Percentiles rank a stretch among this genome's conserved stretches.
phyloP scores from a whole-genome alignment of 2,888 invertebrate genomes.

The Drosophila buzzatii region DNA sequence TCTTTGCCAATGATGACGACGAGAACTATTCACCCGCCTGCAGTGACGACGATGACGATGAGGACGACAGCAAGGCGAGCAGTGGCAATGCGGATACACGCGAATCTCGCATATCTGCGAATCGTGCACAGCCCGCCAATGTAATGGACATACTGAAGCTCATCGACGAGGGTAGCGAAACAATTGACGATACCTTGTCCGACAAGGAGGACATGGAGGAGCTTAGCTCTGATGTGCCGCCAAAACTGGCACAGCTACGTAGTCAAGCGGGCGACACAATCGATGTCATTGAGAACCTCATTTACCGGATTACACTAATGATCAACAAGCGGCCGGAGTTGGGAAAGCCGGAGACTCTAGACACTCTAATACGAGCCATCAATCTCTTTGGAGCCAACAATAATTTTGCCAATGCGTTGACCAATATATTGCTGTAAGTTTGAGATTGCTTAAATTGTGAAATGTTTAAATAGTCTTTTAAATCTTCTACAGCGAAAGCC shows the following conservation, averaged over 20 bases:
- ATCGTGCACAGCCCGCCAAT: constrained; percentile 62
- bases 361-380: constrained; percentile 82
- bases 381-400: constrained; percentile 82
- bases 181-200: constrained; percentile 81
- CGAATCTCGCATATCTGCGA: constrained; percentile 60
- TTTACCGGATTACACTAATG: constrained; percentile 82
- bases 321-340: constrained; percentile 82
- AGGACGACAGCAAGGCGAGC: constrained; percentile 60
- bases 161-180: constrained; percentile 79
- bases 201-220: constrained; percentile 84
- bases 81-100: constrained; percentile 40
- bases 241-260: constrained; percentile 67
- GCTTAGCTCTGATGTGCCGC: constrained; percentile 74
- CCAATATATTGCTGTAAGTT: constrained; percentile 84
- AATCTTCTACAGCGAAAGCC: constrained; percentile 76
- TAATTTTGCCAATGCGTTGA: constrained; percentile 82
- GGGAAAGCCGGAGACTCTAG: constrained; percentile 83
- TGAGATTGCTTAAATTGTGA: rapidly evolving
- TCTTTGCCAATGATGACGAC: constrained; percentile 68
- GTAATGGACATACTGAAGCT: constrained; percentile 83
- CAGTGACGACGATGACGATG: constrained; percentile 84
- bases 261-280: constrained; percentile 73
- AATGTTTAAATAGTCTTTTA: not conserved
- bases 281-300: constrained; percentile 83
- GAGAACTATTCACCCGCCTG: constrained; percentile 85